Conservation (phyloP, 2,888 invertebrate genomes). For the Aphrophora alni region DNA sequence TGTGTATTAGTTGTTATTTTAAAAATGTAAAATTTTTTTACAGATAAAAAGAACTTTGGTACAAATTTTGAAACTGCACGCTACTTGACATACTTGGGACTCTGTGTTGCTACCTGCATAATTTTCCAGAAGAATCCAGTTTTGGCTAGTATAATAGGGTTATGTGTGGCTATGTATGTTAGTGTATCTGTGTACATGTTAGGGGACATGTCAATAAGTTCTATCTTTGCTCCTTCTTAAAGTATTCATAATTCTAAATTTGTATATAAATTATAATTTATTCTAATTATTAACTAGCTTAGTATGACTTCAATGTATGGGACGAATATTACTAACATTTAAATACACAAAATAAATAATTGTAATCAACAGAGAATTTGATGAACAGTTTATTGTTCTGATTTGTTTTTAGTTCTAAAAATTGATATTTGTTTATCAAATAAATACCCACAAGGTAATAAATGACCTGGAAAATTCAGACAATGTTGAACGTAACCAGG, state of each 20-base stretch:
- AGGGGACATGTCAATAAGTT: neutral
- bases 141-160: slow-evolving; percentile 78
- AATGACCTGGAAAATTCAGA: too few relatives aligned
- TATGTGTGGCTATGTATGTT: slow-evolving; percentile 82
- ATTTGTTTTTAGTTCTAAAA: too few relatives aligned
- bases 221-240: neutral
- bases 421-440: too few relatives aligned
- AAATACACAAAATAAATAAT: too few relatives aligned
- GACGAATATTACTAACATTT: too few relatives aligned
- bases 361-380: too few relatives aligned
- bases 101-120: slow-evolving; percentile 84
- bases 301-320: neutral
- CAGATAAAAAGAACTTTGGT: neutral
- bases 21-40: neutral
- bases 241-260: neutral
- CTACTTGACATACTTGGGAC: slow-evolving; percentile 84
- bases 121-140: slow-evolving; percentile 81
- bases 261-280: neutral
- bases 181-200: slow-evolving; percentile 81
- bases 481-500: too few relatives aligned
- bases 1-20: too few relatives aligned
- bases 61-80: slow-evolving; percentile 55
- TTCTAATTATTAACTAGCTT: neutral
- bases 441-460: too few relatives aligned
- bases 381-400: too few relatives aligned